Base-by-base conservation (phyloP, 2,888 invertebrate genomes). In the Drosophila bunnanda region DNA sequence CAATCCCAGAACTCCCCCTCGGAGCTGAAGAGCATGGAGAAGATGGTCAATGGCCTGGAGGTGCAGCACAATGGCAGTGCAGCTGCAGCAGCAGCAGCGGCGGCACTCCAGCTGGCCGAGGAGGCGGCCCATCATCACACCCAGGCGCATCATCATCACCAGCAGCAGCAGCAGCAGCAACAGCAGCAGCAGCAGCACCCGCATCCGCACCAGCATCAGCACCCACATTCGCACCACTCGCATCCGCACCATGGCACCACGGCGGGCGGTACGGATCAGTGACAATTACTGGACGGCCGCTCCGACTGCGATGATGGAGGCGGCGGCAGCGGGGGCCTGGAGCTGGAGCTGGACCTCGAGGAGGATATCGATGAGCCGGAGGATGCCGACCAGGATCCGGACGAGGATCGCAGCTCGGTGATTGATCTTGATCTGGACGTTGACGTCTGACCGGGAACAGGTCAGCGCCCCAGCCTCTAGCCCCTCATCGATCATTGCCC, bases 1-100 rank as follows among this genome's bases (percentile, higher is more conserved):
- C 89, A 90, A 55, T 90, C 75, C 84, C 93, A 88, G 66, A 90
- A 89, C 58, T 92, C 93, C 74, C 93, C 91, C 80, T 95, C 94
- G 76, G 98, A 98, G 93, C 94, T 98, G 82, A 98, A 98, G 93
- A 98, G 96, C 92, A 98, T 98, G 93, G 98, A 98, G 93, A 97
- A 98, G 92, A 98, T 98, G 98, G 98, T 98, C 82, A 98, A 98
- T 93, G 98, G 98, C 17, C 94, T 98, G 77, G 98, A 98, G 92
- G 97, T 97, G 80, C 96, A 96, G 92, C 94, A 95, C 80, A 94
- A 93, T 60, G 93, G 92, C 58, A 83, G 88, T 54, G 78, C 76
- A 17, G 80, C 86, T n/a, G 86, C 66, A 36, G 80, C 71, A 68
- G 80, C 57, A 6, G 80, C 80, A 12, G 88, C 80, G 2, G 83